These are phyloP conservation scores for Platichthys flesus DNA, from an alignment of 2,113 vertebrate species.

Conservation along the genomic window DNA sequence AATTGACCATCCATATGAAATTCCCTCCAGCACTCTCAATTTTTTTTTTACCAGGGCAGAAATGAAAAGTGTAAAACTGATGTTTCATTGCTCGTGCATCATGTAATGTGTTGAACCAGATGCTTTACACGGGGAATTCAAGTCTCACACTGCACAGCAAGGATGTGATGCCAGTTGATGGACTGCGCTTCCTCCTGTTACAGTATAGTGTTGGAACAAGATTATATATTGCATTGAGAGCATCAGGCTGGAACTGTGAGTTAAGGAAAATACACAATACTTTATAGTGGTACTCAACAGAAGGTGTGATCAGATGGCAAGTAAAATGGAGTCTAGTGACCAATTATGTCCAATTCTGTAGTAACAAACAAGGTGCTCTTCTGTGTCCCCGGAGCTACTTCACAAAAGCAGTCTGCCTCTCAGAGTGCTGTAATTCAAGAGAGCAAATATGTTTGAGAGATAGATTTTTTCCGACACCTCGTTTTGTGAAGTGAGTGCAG, in stretches of 20 bases:
- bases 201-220: neutral
- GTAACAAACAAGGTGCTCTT: slow-evolving; percentile 8
- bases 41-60: neutral
- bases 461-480: slow-evolving; percentile 9
- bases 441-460: slow-evolving; percentile 13
- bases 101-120: neutral
- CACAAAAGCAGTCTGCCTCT: neutral
- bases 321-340: neutral
- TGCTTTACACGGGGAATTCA: neutral
- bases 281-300: neutral
- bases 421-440: slow-evolving; percentile 38
- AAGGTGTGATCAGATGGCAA: neutral
- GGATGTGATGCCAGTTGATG: neutral
- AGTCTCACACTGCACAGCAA: neutral
- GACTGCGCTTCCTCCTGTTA: neutral
- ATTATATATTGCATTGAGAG: neutral
- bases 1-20: neutral
- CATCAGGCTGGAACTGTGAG: neutral
- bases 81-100: neutral
- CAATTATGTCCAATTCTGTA: slow-evolving; percentile 9
- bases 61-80: neutral
- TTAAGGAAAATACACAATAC: neutral
- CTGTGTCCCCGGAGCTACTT: slow-evolving; percentile 1
- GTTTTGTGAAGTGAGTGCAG: slow-evolving; percentile 10
- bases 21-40: neutral